Base-by-base conservation (phyloP, 1,140 invertebrate species). In the Meloidogyne chitwoodi region DNA sequence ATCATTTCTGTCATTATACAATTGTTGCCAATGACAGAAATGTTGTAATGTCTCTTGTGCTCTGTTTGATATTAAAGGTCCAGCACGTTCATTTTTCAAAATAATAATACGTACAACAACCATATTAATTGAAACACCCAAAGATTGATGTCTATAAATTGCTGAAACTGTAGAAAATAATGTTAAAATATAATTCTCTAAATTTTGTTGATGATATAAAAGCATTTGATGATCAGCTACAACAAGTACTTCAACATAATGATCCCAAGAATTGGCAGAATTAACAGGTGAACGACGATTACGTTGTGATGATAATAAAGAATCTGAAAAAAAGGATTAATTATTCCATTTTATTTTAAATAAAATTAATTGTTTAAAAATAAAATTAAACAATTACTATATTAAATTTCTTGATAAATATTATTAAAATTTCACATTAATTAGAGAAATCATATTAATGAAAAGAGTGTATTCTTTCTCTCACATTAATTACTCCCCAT, bases 141-240 rank as follows among this genome's bases (percentile, higher is more conserved):
- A 92, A 38, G 91, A 92, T 6, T 91, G 90, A 84, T 94, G 92
- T 78, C 92, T 91, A 87, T 92, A 94, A 75, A 94, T 91, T 34
- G 91, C 89, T 8, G 92, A 75, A 89, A 93, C 93, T 82, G 92
- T 92, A 61, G 91, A 92, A 90, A 94, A 92, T 16, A 94, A 89
- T 16, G 92, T 93, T 31, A 93, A 89, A 75, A 94, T 91, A 83
- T 94, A 94, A 68, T 90, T 88, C 68, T 90, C 88, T 4, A 93
- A 87, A 68, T 88, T 87, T 24, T 87, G 85, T 11, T 89, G 89
- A 83, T 94, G 93, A 83, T 93, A 93, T 24, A 90, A 88, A 1
- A 90, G 85, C 93, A 94, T 94, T 82, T 91, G 92, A 16, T 88
- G 87, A 85, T 94, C 93, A 31, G 92, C 92, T 3, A 93, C 92